These are phyloP conservation scores for Macrosoma leucophasiata DNA, from an alignment of 2,888 invertebrate species.

Conservation along the genomic window DNA sequence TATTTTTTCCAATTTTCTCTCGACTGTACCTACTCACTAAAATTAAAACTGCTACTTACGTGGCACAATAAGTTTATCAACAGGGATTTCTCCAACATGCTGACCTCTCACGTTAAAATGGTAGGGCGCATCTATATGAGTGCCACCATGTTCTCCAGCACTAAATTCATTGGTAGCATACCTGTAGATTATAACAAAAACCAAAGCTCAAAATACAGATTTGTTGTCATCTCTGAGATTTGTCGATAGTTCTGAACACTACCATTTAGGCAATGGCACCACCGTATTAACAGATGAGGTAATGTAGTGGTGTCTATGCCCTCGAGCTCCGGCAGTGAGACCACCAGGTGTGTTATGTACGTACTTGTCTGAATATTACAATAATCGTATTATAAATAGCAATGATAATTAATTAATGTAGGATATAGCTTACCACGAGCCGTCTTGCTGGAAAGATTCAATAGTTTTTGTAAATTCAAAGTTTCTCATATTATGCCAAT, in stretches of 20 bases:
- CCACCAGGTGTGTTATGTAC: not conserved
- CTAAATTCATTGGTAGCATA: slow-evolving; percentile 70
- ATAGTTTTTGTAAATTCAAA: slow-evolving; percentile 42
- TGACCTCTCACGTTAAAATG: slow-evolving; percentile 66
- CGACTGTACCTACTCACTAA: too few species aligned
- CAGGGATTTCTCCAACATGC: slow-evolving; percentile 69
- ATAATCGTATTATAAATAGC: not conserved
- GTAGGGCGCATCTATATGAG: slow-evolving; percentile 78
- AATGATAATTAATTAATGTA: not conserved
- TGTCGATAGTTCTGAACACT: not conserved
- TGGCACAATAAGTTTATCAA: slow-evolving; percentile 58
- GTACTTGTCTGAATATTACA: not conserved
- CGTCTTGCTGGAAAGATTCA: slow-evolving; percentile 28
- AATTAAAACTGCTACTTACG: slow-evolving; percentile 38
- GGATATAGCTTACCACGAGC: slow-evolving; percentile 37
- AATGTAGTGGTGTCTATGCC: not conserved
- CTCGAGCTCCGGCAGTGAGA: not conserved
- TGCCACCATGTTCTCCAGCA: slow-evolving; percentile 77
- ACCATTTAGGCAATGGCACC: not conserved
- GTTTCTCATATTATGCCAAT: slow-evolving; percentile 36
- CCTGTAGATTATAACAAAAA: slow-evolving; percentile 33
- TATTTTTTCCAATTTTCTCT: too few species aligned
- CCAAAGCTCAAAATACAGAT: not conserved
- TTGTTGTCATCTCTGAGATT: not conserved
- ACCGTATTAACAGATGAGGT: too few species aligned